Conservation (phyloP, 2,113 vertebrate genomes). For the Vimba vimba region DNA sequence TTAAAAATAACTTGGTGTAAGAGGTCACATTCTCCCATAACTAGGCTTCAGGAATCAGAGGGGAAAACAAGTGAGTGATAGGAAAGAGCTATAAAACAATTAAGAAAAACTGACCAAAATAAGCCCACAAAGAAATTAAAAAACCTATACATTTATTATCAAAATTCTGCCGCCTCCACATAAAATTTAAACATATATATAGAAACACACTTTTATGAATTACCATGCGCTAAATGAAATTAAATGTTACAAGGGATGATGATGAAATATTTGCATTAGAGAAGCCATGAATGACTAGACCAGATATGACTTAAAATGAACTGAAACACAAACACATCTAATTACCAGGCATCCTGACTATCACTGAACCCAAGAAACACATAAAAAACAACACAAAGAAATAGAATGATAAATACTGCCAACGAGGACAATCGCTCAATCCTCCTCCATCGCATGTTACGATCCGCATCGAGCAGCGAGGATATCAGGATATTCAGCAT, state of each 20-base stretch:
- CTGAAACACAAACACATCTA: background rate
- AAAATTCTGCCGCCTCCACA: background rate
- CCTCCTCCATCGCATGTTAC: slow-evolving; percentile 70
- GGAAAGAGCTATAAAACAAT: slow-evolving; percentile 2
- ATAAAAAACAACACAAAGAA: slow-evolving; percentile 6
- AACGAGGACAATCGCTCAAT: slow-evolving; percentile 74
- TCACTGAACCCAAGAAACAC: background rate
- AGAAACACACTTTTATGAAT: background rate
- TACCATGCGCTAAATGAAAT: background rate
- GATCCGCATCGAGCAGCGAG: slow-evolving; percentile 73
- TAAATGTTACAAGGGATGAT: background rate
- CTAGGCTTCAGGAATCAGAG: slow-evolving; percentile 11
- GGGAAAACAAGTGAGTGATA: background rate
- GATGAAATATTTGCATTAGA: background rate
- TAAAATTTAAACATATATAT: background rate
- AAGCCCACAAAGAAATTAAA: background rate
- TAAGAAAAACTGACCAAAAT: background rate
- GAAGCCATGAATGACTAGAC: background rate
- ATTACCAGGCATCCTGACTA: background rate
- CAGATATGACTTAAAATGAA: background rate
- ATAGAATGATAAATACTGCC: slow-evolving; percentile 69
- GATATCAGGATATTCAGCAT: slow-evolving; percentile 80
- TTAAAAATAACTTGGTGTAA: slow-evolving; percentile 29
- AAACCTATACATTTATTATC: background rate
- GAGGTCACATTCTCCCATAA: slow-evolving; percentile 39